Percentiles rank a stretch among this genome's conserved stretches.
These are phyloP conservation scores for Danio choprae DNA, from an alignment of 2,797 vertebrate genomes.

Conservation along the genomic window DNA sequence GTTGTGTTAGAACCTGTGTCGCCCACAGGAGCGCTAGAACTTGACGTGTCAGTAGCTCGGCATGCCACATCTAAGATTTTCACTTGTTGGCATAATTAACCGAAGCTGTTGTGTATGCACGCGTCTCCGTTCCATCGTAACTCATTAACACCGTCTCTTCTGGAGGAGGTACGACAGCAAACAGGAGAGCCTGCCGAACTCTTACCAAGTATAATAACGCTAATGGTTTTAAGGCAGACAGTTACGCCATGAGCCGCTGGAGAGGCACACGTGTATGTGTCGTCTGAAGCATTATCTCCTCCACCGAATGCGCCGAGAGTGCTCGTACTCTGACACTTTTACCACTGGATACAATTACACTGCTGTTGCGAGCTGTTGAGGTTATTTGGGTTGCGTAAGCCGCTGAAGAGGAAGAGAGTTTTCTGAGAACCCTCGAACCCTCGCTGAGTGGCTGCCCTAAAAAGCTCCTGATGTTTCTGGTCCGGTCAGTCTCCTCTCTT, in stretches of 20 bases:
- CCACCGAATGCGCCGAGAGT: conserved; percentile 25
- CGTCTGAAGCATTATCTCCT: conserved; percentile 40
- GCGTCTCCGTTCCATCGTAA: conserved; percentile 18
- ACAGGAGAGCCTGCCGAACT: conserved; percentile 32
- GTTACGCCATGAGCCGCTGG: background rate
- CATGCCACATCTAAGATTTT: background rate
- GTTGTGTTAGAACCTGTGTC: background rate
- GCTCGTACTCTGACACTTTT: conserved; percentile 43
- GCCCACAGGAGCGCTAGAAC: background rate
- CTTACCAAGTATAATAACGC: conserved; percentile 44
- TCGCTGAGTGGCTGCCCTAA: conserved; percentile 36
- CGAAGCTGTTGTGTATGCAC: conserved; percentile 10
- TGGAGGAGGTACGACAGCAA: conserved; percentile 14
- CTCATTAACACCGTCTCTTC: conserved; percentile 33
- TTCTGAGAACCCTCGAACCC: conserved; percentile 35
- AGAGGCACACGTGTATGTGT: conserved; percentile 22
- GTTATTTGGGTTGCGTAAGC: conserved; percentile 47
- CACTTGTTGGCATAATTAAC: conserved; percentile 22
- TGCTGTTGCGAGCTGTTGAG: conserved; percentile 12
- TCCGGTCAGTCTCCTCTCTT: conserved; percentile 3
- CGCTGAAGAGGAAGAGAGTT: conserved; percentile 46
- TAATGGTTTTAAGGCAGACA: conserved; percentile 42
- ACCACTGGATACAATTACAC: conserved; percentile 42
- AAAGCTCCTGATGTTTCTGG: conserved; percentile 25
- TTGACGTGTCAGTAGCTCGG: background rate